Conservation (phyloP, 1,140 invertebrate species). For the Brachionus asplanchnoidis region DNA sequence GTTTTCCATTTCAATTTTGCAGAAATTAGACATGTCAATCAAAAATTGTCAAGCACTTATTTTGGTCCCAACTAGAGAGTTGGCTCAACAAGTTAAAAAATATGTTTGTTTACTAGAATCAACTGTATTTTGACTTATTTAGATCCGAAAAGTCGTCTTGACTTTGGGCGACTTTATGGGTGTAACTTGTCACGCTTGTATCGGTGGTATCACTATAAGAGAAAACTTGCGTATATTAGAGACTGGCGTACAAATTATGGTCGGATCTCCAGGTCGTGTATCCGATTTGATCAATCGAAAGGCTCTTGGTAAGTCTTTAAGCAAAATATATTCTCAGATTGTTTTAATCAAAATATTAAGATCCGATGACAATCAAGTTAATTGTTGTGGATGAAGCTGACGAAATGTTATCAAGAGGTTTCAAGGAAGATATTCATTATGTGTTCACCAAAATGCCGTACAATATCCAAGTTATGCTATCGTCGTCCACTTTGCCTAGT, state of each 20-base stretch:
- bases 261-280: constrained; percentile 95
- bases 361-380: constrained; percentile 79
- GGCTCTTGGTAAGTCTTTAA: constrained; percentile 61
- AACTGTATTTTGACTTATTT: constrained; percentile 45
- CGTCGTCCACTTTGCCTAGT: constrained; percentile 93
- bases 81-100: constrained; percentile 80
- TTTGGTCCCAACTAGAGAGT: constrained; percentile 91
- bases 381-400: constrained; percentile 99
- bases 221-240: constrained; percentile 91
- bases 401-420: constrained; percentile 98
- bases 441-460: constrained; percentile 84
- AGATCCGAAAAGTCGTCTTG: constrained; percentile 86
- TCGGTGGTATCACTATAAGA: constrained; percentile 94
- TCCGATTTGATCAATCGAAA: constrained; percentile 94
- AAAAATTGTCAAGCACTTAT: constrained; percentile 93
- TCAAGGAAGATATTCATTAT: constrained; percentile 99
- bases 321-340: constrained; percentile 32
- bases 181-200: constrained; percentile 94
- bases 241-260: constrained; percentile 88
- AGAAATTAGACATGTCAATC: constrained; percentile 84
- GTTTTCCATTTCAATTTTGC: constrained; percentile 95
- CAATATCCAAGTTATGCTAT: constrained; percentile 87
- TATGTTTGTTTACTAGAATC: background rate
- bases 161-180: constrained; percentile 95
- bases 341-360: background rate